phyloP scores from a whole-genome alignment of 2,888 invertebrate species.

The Philhelius pedissequus region DNA sequence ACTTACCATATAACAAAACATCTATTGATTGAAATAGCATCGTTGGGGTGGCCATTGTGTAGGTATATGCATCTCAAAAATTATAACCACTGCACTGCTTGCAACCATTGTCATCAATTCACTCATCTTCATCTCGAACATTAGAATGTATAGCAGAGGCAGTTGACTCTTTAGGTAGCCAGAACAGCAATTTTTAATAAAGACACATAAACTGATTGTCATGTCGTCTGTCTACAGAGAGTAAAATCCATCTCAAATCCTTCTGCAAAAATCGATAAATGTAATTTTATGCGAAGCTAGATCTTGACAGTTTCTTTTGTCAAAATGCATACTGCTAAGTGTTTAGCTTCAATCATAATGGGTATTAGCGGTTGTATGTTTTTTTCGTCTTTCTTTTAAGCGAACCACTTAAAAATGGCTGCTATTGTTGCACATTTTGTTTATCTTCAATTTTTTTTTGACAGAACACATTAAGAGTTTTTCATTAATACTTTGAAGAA shows the following conservation, averaged over 20 bases:
- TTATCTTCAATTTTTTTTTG: not conserved
- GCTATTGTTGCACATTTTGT: not conserved
- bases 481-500: constrained; percentile 20
- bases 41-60: not conserved
- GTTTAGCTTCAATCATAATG: not conserved
- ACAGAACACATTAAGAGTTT: constrained; percentile 39
- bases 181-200: not conserved
- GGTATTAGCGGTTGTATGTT: not conserved
- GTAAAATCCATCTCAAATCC: not conserved
- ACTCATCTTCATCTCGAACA: not conserved
- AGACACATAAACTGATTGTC: not conserved
- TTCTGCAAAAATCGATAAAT: constrained; percentile 7
- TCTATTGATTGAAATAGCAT: not conserved
- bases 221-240: not conserved
- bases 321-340: not conserved
- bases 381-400: not conserved
- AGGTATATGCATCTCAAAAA: not conserved
- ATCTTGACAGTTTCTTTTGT: not conserved
- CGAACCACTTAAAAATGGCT: not conserved
- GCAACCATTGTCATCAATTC: constrained; percentile 8
- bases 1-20: not conserved
- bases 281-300: not conserved
- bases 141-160: not conserved
- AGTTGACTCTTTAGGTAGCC: not conserved
- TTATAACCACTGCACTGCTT: not conserved